Evolutionary conservation across 2,113 vertebrate genomes (phyloP).

Genomic region (Muntiacus muntjak): DNA sequence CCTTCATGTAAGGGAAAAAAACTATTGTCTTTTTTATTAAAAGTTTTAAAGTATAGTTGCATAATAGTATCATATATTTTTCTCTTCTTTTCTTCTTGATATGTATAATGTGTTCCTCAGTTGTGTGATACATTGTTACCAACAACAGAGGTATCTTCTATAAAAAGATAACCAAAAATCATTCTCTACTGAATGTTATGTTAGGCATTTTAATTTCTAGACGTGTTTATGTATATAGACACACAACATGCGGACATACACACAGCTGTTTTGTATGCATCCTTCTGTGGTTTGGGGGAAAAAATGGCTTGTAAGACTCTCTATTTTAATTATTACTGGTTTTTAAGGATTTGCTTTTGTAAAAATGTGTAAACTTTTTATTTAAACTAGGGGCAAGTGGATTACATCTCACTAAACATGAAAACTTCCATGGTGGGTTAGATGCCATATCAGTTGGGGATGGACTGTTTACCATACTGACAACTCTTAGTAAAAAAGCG

Average conservation of each 20-base stretch:
- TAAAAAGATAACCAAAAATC: background rate
- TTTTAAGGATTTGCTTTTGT: background rate
- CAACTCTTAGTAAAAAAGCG: conserved; percentile 96
- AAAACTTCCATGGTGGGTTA: conserved; percentile 97
- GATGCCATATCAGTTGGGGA: conserved; percentile 99
- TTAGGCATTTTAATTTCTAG: background rate
- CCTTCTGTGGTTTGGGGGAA: background rate
- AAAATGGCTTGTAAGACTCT: background rate
- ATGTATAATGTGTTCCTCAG: background rate
- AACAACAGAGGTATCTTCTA: background rate
- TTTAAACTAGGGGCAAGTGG: conserved; percentile 92
- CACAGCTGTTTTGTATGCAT: background rate
- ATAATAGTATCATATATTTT: background rate
- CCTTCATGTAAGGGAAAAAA: background rate
- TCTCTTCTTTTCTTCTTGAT: background rate
- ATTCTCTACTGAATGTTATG: background rate
- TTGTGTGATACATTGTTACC: background rate
- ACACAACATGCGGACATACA: background rate
- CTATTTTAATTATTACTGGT: background rate
- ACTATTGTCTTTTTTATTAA: background rate
- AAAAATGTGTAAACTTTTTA: conserved; percentile 42
- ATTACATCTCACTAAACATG: conserved; percentile 97
- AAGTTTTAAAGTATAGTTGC: background rate
- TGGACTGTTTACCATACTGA: conserved; percentile 97
- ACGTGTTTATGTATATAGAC: background rate